Evolutionary conservation across 2,888 invertebrate genomes (phyloP), one percentile per base, ranked within the genome.

Genomic region (Volucella inflata): DNA sequence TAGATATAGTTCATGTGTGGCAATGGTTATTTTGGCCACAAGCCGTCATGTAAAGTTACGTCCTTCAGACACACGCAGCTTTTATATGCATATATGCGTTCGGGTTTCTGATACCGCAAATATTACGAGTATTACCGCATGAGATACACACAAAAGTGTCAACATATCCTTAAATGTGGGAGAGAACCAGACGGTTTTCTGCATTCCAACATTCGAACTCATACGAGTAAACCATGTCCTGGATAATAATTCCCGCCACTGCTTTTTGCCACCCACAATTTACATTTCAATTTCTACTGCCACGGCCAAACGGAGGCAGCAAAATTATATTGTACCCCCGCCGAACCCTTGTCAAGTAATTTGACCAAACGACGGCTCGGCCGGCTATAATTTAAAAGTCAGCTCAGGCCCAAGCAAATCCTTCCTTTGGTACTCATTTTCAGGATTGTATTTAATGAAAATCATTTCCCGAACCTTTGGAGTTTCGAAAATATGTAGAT

Each of bases 51-150:
- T 81, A 68, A 85, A 81, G 77, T 77, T 81, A 72, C 81, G 76
- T 72, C 77, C 76, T 70, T 81, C 71, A 77, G 71, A 68, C 72
- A 72, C 84, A 79, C 70, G 75, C 62, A 75, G 40, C 38, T 51
- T 46, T 12, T 60, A 38, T 44, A 6, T 30, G 6, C 30, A 21
- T 21, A 21, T 21, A 30, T 30, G 6, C 30, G 30, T 30, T 0
- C 30, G 30, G 4, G 30, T n/a, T 44, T 85, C 70, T 17, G 68
- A 77, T 72, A 77, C 81, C 81, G 68, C 85, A 85, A 81, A 85
- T 85, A 68, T 85, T 81, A n/a, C n/a, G n/a, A n/a, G n/a, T n/a
- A 85, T 81, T 85, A 85, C 85, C 85, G 76, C 85, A 85, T 76
- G 80, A 81, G 76, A 67, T 72, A 85, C 72, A 85, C 81, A 85